A percentile compares a stretch with the other conserved stretches of the same genome.
Conservation (phyloP, 2,888 invertebrate genomes). For the Eupithecia inturbata region DNA sequence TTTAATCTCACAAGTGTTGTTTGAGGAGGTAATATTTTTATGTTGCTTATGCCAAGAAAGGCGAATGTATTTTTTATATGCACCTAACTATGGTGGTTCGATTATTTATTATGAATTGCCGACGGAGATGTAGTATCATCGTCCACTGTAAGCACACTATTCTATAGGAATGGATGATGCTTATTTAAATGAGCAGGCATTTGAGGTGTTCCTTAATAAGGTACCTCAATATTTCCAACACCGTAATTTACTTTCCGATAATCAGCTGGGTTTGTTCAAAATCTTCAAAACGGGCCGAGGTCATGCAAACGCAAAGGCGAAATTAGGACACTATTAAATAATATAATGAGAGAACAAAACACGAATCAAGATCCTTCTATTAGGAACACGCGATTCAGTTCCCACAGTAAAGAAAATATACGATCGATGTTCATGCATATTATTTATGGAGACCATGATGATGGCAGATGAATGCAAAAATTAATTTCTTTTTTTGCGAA, state of each 20-base stretch:
- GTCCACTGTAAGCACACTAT: too few relatives aligned
- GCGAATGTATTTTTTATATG: neutral
- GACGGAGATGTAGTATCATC: too few relatives aligned
- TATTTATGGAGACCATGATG: neutral
- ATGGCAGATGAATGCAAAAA: neutral
- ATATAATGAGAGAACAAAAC: slow-evolving; percentile 53
- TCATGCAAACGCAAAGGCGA: slow-evolving; percentile 7
- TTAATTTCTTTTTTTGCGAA: neutral
- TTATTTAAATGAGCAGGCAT: neutral
- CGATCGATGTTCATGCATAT: neutral
- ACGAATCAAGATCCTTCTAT: slow-evolving; percentile 48
- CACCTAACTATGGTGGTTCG: too few relatives aligned
- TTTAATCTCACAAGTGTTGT: slow-evolving; percentile 15
- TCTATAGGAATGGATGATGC: neutral
- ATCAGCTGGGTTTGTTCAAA: neutral
- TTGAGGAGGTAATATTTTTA: slow-evolving; percentile 2
- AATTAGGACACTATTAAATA: slow-evolving; percentile 1
- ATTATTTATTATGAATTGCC: too few relatives aligned
- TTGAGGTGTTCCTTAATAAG: neutral
- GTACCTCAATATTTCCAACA: neutral
- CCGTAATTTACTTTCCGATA: neutral
- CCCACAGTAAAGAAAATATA: slow-evolving; percentile 53
- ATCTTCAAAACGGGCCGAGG: neutral
- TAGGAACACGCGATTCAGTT: slow-evolving; percentile 61
- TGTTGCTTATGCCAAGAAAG: neutral